Base-by-base conservation (phyloP, 2,797 vertebrate species). In the Delichon dasypus region DNA sequence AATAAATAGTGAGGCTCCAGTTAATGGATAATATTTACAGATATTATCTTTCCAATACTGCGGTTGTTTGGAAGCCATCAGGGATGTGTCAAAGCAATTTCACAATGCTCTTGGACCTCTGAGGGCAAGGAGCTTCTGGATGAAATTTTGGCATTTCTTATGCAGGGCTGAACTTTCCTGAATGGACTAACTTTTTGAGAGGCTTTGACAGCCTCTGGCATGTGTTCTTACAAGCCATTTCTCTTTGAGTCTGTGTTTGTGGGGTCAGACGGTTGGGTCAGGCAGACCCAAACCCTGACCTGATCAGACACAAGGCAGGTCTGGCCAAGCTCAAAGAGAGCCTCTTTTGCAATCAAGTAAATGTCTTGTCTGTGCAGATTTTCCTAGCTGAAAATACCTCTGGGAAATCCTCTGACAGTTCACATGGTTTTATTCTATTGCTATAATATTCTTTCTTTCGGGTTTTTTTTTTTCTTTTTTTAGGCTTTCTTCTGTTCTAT, bases 21-120 rank as follows among this genome's bases (percentile, higher is more conserved):
- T 94, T 96, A 96, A 93, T 86, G n/a, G 65, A 30, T 89, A 92
- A 88, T 89, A 75, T 77, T 88, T 89, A 64, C 50, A 66, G 48
- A 22, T 81, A n/a, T 10, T 55, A 62, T 81, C 51, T 85, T 82
- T 66, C 40, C 44, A 73, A 5, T 40, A 67, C 38, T 58, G 60
- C 3, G 1, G 44, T 54, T 77, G 62, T 71, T 81, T 90, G 66
- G 64, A 83, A 90, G 83, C 62, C 40, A 42, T 23, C 2, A 6
- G 47, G 17, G 11, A 66, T 54, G 17, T 72, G 47, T 66, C 55
- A 48, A 38, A 74, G 27, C 34, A 48, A 89, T 68, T 91, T 77
- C 48, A 40, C 16, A 51, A 54, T 60, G 40, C 54, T 66, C 51
- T 70, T 90, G 45, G 50, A 72, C 36, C 62, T 78, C 85, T 45